Conservation (phyloP, 2,113 vertebrate species). For the Orycteropus afer region DNA sequence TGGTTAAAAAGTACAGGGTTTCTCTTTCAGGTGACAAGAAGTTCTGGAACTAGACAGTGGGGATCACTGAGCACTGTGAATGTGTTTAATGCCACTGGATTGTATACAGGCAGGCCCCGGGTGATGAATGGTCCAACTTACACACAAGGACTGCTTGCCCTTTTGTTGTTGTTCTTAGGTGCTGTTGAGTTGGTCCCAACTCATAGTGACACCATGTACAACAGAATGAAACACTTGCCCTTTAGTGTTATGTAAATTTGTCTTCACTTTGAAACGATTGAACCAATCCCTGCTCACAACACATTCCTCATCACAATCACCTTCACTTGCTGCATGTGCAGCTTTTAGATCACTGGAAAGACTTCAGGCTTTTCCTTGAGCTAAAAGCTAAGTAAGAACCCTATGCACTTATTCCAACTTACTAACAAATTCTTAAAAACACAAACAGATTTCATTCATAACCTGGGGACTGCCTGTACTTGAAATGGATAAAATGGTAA, state of each 20-base stretch:
- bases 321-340: background rate
- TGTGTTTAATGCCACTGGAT: background rate
- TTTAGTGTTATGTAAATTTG: background rate
- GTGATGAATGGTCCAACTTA: too few relatives aligned
- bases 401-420: background rate
- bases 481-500: background rate
- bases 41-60: background rate
- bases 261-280: background rate
- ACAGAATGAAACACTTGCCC: too few relatives aligned
- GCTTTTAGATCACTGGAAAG: background rate
- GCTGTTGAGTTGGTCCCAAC: too few relatives aligned
- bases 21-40: background rate
- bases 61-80: background rate
- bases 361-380: background rate
- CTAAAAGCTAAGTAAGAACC: background rate
- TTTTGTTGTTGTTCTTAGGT: too few relatives aligned
- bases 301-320: too few relatives aligned
- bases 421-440: background rate
- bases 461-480: background rate
- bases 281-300: too few relatives aligned
- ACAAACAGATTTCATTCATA: too few relatives aligned
- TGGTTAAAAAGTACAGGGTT: background rate
- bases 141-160: too few relatives aligned
- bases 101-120: too few relatives aligned
- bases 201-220: too few relatives aligned